Conservation (phyloP, 2,888 invertebrate species). For the Nephrotoma guestfalica region DNA sequence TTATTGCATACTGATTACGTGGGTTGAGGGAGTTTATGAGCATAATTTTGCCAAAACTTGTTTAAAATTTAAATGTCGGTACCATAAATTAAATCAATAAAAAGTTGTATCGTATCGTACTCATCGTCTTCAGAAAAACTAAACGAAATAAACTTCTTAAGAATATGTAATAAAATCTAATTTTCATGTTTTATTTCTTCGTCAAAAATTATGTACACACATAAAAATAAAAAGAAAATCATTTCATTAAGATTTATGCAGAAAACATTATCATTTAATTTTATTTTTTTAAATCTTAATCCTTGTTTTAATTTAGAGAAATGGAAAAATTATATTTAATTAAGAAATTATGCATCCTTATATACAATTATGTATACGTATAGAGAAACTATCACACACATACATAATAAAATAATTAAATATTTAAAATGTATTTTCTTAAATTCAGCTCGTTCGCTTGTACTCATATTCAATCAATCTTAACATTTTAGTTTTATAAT, state of each 20-base stretch:
- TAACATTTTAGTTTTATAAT: neutral
- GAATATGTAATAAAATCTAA: neutral
- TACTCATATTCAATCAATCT: neutral
- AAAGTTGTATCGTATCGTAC: neutral
- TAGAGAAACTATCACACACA: neutral
- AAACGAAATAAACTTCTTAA: neutral
- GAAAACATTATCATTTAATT: neutral
- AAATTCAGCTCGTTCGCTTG: neutral
- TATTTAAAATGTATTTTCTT: neutral
- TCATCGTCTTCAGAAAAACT: neutral
- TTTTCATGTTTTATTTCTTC: neutral
- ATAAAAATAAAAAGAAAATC: neutral
- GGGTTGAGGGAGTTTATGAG: neutral
- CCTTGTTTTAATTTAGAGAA: neutral
- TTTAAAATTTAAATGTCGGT: neutral
- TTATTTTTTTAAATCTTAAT: neutral
- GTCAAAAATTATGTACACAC: neutral
- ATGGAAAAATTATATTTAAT: neutral
- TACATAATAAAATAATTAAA: neutral
- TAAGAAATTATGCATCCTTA: neutral
- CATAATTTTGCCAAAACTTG: neutral
- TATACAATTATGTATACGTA: neutral
- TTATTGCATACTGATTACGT: neutral
- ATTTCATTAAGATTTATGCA: neutral
- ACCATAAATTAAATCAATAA: neutral